Conservation (phyloP, 2,797 vertebrate genomes). For the Lutjanus campechanus region DNA sequence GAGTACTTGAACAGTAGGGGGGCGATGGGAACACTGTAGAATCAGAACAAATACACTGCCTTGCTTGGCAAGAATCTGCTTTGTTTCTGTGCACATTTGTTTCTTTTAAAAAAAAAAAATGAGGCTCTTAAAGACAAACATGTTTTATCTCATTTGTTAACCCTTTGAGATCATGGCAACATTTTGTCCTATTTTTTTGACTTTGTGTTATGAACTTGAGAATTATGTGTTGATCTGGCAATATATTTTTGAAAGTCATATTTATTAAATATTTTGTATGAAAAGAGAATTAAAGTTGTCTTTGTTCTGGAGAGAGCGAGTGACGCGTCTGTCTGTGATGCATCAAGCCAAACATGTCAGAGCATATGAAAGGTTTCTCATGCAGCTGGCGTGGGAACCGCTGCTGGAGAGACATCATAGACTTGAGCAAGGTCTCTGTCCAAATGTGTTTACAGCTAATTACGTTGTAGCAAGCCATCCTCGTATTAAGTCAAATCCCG, state of each 20-base stretch:
- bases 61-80: constrained; percentile 87
- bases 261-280: constrained; percentile 99
- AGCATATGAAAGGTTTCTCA: constrained; percentile 56
- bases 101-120: constrained; percentile 76
- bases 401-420: constrained; percentile 56
- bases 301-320: constrained; percentile 81
- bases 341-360: constrained; percentile 63
- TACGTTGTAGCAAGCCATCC: constrained; percentile 45
- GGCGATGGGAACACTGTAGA: constrained; percentile 93
- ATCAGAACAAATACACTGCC: constrained; percentile 88
- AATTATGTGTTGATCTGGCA: constrained; percentile 98
- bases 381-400: constrained; percentile 64
- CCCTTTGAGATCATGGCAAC: constrained; percentile 91
- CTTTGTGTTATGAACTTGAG: constrained; percentile 94
- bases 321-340: constrained; percentile 73
- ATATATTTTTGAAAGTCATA: constrained; percentile 99
- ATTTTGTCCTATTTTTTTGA: constrained; percentile 89
- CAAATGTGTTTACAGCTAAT: constrained; percentile 76
- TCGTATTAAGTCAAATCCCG: constrained; percentile 45
- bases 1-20: constrained; percentile 96
- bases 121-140: constrained; percentile 90
- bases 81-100: constrained; percentile 82
- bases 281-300: constrained; percentile 91
- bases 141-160: constrained; percentile 90
- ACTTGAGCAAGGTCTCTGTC: constrained; percentile 57